Base-by-base conservation (phyloP, 2,113 vertebrate species). In the Theropithecus gelada region DNA sequence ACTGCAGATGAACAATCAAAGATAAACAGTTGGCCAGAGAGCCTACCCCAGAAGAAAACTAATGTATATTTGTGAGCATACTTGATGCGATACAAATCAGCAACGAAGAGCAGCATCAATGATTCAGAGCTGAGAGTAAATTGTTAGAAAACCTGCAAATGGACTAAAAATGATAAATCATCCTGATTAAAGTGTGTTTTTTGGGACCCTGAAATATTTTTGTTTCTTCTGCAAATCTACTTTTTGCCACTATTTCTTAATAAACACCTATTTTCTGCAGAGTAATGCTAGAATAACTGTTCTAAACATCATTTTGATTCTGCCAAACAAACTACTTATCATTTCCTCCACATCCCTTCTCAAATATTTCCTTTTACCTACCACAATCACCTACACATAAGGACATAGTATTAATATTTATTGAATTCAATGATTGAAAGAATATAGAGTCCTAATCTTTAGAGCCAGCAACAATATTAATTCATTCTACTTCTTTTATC, bases 61-160 rank as follows among this genome's bases (percentile, higher is more conserved):
- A 66, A 68, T 57, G 11, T 12, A 27, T 86, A 68, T 79, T 96
- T 93, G 14, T 66, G 20, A 96, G 32, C 25, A 40, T 92, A 78
- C 78, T 35, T 92, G 55, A 93, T 2, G 20, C 40, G 11, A 57
- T 45, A 83, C 25, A 90, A 55, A 90, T 80, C 22, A 94, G 92
- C 57, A 89, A 52, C 73, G 40, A 14, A 83, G 70, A 93, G 17
- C 68, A 96, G 32, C 48, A 78, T 5, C 76, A 25, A 84, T 94
- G 72, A 91, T 79, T 96, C 81, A 96, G 73, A 81, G 38, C 17
- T 86, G 68, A 70, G 83, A 88, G 84, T 64, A 90, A 85, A 66
- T 59, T 94, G 64, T 45, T 89, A 78, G 57, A 81, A 78, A 96
- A 68, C 17, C 40, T 85, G 38, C 35, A 94, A 87, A 80, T 93